Percentiles rank a stretch among this genome's conserved stretches.
phyloP scores from a whole-genome alignment of 35 echinoderm and acorn worm species.

The Apostichopus californicus region DNA sequence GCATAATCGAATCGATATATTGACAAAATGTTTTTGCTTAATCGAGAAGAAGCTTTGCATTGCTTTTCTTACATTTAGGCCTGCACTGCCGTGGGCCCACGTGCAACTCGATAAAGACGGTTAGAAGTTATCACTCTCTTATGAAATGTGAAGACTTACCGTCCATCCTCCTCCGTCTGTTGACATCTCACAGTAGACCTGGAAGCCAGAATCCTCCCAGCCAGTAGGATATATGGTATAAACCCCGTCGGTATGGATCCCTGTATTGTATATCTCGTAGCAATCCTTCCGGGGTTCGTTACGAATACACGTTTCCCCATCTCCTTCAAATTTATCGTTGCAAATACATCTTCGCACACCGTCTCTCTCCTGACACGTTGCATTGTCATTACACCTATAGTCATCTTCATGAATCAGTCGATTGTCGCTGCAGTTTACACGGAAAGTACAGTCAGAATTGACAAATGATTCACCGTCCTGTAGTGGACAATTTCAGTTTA shows the following conservation, averaged over 20 bases:
- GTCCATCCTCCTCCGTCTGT: conserved; percentile 34
- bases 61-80: too few relatives aligned
- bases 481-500: too few relatives aligned
- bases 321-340: background rate
- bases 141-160: background rate
- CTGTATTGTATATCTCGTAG: background rate
- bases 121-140: too few relatives aligned
- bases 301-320: background rate
- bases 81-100: too few relatives aligned
- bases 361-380: background rate
- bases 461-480: too few relatives aligned
- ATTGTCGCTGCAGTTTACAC: too few relatives aligned
- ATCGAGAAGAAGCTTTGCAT: too few relatives aligned
- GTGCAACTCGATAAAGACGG: too few relatives aligned
- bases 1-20: too few relatives aligned
- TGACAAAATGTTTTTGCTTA: too few relatives aligned
- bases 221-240: background rate
- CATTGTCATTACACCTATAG: background rate
- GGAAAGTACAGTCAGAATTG: too few relatives aligned
- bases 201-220: conserved; percentile 11
- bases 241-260: background rate
- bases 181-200: conserved; percentile 24
- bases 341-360: background rate
- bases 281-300: background rate
- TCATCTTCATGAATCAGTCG: background rate